Conservation (phyloP, 2,888 invertebrate genomes). For the Drosophila nigricruria region DNA sequence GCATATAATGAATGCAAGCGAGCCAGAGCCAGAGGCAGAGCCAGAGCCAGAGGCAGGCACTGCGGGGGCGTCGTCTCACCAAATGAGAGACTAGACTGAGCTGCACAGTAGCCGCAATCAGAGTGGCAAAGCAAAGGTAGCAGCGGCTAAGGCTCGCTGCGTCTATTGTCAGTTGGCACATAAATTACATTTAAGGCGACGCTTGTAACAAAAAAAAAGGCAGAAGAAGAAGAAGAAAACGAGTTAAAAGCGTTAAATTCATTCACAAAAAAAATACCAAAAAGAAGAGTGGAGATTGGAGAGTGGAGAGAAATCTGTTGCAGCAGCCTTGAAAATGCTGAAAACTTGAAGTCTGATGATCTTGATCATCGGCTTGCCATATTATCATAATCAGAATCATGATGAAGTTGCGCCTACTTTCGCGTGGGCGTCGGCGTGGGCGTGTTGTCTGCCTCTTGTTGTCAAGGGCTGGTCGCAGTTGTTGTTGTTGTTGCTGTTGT, state of each 20-base stretch:
- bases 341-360: constrained; percentile 61
- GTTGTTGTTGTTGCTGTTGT: constrained; percentile 34
- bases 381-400: constrained; percentile 58
- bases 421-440: constrained; percentile 31
- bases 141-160: constrained; percentile 41
- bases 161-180: constrained; percentile 74
- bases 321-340: constrained; percentile 61
- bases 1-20: constrained; percentile 80
- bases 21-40: constrained; percentile 8
- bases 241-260: constrained; percentile 57
- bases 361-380: constrained; percentile 54
- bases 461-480: constrained; percentile 55
- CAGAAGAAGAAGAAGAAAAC: background rate
- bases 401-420: constrained; percentile 77
- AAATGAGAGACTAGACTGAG: constrained; percentile 8
- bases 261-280: constrained; percentile 44
- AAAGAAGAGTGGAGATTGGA: background rate
- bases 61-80: constrained; percentile 1
- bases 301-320: constrained; percentile 12
- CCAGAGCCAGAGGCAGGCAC: background rate
- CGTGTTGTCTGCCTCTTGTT: constrained; percentile 49
- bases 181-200: constrained; percentile 81
- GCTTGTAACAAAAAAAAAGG: constrained; percentile 16
- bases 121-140: constrained; percentile 54
- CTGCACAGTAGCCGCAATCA: constrained; percentile 77